phyloP scores from a whole-genome alignment of 2,888 invertebrate species.

The Sarcophaga variegata region DNA sequence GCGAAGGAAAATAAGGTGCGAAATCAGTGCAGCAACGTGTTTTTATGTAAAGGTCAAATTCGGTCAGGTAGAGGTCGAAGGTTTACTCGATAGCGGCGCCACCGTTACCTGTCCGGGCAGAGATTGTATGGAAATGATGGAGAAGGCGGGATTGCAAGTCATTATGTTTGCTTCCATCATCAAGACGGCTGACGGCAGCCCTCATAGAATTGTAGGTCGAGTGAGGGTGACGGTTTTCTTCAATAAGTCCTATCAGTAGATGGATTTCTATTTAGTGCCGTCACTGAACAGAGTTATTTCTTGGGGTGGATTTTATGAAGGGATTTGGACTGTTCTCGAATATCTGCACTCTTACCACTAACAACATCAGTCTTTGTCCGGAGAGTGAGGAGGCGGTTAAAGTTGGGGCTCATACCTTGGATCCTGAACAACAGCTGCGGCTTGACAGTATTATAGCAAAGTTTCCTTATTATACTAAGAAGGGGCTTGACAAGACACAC shows the following conservation, averaged over 20 bases:
- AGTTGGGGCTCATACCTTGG: too few relatives aligned
- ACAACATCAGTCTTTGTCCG: background rate
- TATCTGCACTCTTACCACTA: constrained; percentile 14
- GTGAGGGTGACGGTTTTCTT: background rate
- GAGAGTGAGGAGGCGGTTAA: background rate
- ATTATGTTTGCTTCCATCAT: background rate
- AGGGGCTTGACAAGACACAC: too few relatives aligned
- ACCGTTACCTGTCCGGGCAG: background rate
- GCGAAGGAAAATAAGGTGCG: background rate
- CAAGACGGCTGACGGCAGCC: constrained; percentile 17
- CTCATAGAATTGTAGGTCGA: background rate
- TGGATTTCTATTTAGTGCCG: constrained; percentile 36
- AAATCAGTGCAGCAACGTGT: background rate
- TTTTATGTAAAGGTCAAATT: background rate
- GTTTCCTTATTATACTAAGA: too few relatives aligned
- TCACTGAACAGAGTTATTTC: constrained; percentile 19
- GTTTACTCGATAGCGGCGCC: background rate
- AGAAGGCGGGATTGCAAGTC: background rate
- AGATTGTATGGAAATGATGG: background rate
- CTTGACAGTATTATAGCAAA: too few relatives aligned
- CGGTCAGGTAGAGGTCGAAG: background rate
- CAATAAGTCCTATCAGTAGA: background rate
- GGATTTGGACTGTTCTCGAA: constrained; percentile 6
- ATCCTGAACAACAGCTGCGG: too few relatives aligned
- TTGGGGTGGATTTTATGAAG: constrained; percentile 27